These are phyloP conservation scores for Porphyrio hochstetteri DNA, from an alignment of 2,113 vertebrate species.

Conservation along the genomic window DNA sequence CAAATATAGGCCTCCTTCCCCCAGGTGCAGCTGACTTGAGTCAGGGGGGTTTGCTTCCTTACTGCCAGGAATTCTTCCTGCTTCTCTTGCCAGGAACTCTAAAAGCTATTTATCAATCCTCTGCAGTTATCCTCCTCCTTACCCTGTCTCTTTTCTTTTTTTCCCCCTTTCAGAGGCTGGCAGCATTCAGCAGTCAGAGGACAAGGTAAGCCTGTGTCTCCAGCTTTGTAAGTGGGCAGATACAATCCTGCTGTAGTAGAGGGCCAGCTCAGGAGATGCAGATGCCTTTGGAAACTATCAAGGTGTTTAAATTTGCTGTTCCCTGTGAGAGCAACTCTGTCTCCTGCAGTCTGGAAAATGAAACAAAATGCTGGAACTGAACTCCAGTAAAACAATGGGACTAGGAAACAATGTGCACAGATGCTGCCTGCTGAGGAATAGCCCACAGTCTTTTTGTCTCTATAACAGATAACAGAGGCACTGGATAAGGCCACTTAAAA, in stretches of 20 bases:
- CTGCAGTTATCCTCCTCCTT: neutral
- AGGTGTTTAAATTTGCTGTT: neutral
- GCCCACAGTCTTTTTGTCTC: neutral
- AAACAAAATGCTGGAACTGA: neutral
- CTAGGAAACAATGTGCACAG: neutral
- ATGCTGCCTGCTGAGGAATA: neutral
- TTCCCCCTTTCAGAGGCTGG: conserved; percentile 15
- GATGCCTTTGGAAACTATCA: neutral
- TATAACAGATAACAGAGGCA: neutral
- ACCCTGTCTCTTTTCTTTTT: neutral
- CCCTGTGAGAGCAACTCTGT: neutral
- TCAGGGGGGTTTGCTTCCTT: neutral
- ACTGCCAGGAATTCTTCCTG: neutral
- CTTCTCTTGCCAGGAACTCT: neutral
- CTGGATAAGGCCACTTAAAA: neutral
- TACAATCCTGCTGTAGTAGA: neutral
- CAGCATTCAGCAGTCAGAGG: conserved; percentile 35
- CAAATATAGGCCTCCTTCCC: neutral
- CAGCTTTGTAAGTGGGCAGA: neutral
- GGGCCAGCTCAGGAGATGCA: neutral
- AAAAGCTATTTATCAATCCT: neutral
- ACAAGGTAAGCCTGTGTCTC: conserved; percentile 41
- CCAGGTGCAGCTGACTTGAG: neutral
- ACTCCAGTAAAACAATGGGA: neutral
- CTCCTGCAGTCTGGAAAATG: neutral